Evolutionary conservation across 2,113 vertebrate genomes (phyloP), one percentile per base, ranked within the genome.

Genomic region (Cyphotilapia sp.): DNA sequence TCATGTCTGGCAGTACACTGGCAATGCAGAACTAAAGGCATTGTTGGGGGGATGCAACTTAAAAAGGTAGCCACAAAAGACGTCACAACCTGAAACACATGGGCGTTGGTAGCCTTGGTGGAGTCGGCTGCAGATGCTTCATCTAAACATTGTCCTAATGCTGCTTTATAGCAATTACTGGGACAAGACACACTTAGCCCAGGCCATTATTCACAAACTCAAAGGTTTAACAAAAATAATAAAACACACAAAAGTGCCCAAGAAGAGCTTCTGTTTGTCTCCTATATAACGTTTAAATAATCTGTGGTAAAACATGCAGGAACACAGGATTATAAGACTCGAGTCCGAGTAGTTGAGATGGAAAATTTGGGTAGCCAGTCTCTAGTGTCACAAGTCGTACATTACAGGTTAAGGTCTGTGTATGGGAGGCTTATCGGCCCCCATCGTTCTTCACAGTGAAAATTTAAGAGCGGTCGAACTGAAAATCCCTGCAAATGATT

Each of bases 381-480:
- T 80, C 61, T 71, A 31, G 57, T 45, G 83, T 86, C 54, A 54
- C 14, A 87, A 85, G 22, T 83, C 47, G 0, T 51, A 85, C 82
- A 8, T 90, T 85, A 90, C 90, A 90, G 83, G 88, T 82, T 71
- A 85, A 78, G 76, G 87, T 92, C 88, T 89, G 82, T 61, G 71
- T 87, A 13, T 59, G 81, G 12, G 85, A 94, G 87, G 90, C 53
- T 57, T 7, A n/a, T 63, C 29, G 31, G 81, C 87, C 86, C 89
- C 7, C 11, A 69, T 80, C 19, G 13, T 88, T 86, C 83, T 88
- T 94, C 95, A 95, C 95, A 95, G 93, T 94, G 93, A 92, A 90
- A 82, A 82, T 88, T 78, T 88, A 74, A 66, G 81, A 78, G 71
- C 51, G 24, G 56, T 84, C 54, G 33, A 78, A 89, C 88, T 35